Evolutionary conservation across 1,140 invertebrate genomes (phyloP), one percentile per base, ranked within the genome.

Genomic region (Parasteatoda tepidariorum): DNA sequence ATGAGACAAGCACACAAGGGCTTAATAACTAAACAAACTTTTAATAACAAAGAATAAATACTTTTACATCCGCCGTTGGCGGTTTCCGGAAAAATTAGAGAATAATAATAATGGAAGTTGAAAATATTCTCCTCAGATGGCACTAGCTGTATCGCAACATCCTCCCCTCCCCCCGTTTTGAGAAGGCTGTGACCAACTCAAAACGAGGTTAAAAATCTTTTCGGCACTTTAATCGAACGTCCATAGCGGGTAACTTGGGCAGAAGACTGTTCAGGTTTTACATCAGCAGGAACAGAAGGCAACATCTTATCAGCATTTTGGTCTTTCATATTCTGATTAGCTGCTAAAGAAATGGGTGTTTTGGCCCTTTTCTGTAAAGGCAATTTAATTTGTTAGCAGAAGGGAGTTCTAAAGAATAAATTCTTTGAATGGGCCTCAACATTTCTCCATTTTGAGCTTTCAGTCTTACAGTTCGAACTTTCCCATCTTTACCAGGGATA

Each of bases 401-500:
- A 18, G n/a, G 30, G 7, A 57, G 28, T 57, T 73, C 26, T 22
- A 73, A 57, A 2, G 30, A 54, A n/a, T 73, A 73, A 18, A 73
- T 4, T 57, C 67, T 57, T 22, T 57, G 48, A 15, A 57, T 31
- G 18, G 68, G 13, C 3, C 18, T 15, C 2, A 24, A 2, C 2
- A 57, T 13, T 15, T 55, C 28, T 2, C 28, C 48, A 55, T 30
- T 28, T 57, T 33, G 9, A 31, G 68, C 55, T n/a, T n/a, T 28
- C 18, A 59, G 2, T 6, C 57, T 55, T 2, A 31, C 11, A 0
- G 4, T 31, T 15, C 26, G 7, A 0, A 22, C 28, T 5, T 18
- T 26, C 2, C 28, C 26, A 13, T 67, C 59, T 55, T 11, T 48
- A 6, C 62, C 61, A 31, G 41, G 75, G 31, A 67, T 3, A 0